Percentiles rank a stretch among this genome's conserved stretches.
These are phyloP conservation scores for Aphodius sticticus DNA, from an alignment of 2,888 invertebrate species.

Conservation along the genomic window DNA sequence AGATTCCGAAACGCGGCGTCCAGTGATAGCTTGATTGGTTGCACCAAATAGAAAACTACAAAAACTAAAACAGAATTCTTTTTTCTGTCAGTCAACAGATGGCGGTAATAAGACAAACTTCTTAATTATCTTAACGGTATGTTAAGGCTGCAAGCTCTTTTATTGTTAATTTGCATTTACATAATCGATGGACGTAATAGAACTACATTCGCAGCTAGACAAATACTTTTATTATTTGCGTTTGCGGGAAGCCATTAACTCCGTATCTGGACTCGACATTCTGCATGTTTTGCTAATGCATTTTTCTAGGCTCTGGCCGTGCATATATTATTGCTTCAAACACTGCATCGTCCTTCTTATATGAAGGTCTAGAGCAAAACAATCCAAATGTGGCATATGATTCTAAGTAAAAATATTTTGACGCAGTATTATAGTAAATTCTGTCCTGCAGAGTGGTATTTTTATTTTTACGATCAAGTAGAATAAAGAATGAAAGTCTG, in stretches of 20 bases:
- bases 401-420: neutral
- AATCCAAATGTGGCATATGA: neutral
- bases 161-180: neutral
- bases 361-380: neutral
- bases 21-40: neutral
- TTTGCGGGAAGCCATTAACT: neutral
- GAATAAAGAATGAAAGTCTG: too few relatives aligned
- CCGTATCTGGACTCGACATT: neutral
- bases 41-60: neutral
- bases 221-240: neutral
- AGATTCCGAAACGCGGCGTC: neutral
- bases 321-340: neutral
- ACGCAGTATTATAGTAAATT: neutral
- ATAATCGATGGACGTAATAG: neutral
- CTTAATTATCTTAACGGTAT: neutral
- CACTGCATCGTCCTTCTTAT: neutral
- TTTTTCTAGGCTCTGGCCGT: neutral
- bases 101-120: neutral
- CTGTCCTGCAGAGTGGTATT: too few relatives aligned
- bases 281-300: neutral
- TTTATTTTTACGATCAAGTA: too few relatives aligned
- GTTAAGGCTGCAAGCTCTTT: neutral
- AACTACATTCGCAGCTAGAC: neutral
- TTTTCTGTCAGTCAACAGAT: neutral
- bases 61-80: neutral